A percentile compares a stretch with the other conserved stretches of the same genome.
Evolutionary conservation across 1,140 invertebrate species (phyloP).

Genomic region (Bombus confusus): DNA sequence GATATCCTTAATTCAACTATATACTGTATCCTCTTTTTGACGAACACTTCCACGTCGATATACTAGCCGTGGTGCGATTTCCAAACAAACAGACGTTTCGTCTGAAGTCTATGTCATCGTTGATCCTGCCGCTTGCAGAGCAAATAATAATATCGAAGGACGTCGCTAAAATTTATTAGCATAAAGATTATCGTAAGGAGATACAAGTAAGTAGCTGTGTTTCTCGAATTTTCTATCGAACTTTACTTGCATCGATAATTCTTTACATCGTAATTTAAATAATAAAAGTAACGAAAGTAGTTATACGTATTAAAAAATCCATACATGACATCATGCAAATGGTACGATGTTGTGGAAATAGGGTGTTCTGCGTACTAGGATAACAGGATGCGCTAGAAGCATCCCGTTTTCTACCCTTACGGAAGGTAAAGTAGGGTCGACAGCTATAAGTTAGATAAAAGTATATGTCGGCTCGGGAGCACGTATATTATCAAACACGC

Average conservation of each 20-base stretch:
- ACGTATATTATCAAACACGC: constrained; percentile 62
- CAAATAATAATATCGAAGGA: background rate
- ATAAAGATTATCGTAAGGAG: too few relatives aligned
- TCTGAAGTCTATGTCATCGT: background rate
- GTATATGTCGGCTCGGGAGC: constrained; percentile 57
- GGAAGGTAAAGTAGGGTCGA: background rate
- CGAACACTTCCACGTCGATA: background rate
- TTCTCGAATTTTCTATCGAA: background rate
- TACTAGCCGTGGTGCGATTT: background rate
- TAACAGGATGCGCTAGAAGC: constrained; percentile 55
- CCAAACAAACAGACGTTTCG: background rate
- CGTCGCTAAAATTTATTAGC: background rate
- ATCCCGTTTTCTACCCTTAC: background rate
- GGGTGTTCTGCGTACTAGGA: constrained; percentile 66
- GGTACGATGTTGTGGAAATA: constrained; percentile 70
- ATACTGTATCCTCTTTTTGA: background rate
- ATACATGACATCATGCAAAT: constrained; percentile 21
- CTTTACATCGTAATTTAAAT: background rate
- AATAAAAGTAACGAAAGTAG: too few relatives aligned
- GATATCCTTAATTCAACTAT: constrained; percentile 51
- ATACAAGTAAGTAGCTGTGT: too few relatives aligned
- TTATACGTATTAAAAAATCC: constrained; percentile 1
- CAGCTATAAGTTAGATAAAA: constrained; percentile 57
- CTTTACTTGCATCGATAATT: background rate
- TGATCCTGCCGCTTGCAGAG: background rate